A percentile compares a stretch with the other conserved stretches of the same genome.
These are phyloP conservation scores for Chionoecetes opilio DNA, from an alignment of 1,140 invertebrate genomes.

Conservation along the genomic window DNA sequence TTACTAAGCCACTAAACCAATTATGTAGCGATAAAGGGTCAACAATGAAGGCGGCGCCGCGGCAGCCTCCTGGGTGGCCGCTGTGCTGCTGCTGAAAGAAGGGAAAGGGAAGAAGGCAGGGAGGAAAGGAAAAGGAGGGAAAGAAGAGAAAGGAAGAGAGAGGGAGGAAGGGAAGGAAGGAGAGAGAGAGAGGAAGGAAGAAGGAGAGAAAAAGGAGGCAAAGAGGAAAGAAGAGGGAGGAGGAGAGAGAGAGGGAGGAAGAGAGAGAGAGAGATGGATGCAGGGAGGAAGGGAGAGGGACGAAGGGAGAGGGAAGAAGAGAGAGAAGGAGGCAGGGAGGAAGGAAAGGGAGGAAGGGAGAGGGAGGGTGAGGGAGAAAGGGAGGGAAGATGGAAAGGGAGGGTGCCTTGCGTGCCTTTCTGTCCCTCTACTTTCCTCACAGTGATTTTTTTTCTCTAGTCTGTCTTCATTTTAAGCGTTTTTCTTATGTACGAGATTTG, in stretches of 20 bases:
- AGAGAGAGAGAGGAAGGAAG: not conserved
- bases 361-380: not conserved
- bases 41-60: too few relatives aligned
- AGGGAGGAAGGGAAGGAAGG: not conserved
- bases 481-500: too few relatives aligned
- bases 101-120: not conserved
- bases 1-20: too few relatives aligned
- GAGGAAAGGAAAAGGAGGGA: not conserved
- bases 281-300: not conserved
- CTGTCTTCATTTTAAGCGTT: too few relatives aligned
- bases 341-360: not conserved
- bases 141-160: not conserved
- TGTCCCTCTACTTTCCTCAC: too few relatives aligned
- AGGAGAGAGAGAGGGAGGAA: not conserved
- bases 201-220: not conserved
- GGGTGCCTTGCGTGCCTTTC: too few relatives aligned
- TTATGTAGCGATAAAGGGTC: too few relatives aligned
- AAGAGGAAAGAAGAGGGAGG: not conserved
- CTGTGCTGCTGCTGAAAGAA: not conserved
- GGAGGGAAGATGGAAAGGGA: too few relatives aligned
- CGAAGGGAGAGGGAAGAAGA: too few relatives aligned
- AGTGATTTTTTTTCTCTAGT: too few relatives aligned
- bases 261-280: not conserved
- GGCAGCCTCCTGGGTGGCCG: too few relatives aligned
- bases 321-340: not conserved